phyloP scores from a whole-genome alignment of 2,113 vertebrate species.

The Geococcyx californianus region DNA sequence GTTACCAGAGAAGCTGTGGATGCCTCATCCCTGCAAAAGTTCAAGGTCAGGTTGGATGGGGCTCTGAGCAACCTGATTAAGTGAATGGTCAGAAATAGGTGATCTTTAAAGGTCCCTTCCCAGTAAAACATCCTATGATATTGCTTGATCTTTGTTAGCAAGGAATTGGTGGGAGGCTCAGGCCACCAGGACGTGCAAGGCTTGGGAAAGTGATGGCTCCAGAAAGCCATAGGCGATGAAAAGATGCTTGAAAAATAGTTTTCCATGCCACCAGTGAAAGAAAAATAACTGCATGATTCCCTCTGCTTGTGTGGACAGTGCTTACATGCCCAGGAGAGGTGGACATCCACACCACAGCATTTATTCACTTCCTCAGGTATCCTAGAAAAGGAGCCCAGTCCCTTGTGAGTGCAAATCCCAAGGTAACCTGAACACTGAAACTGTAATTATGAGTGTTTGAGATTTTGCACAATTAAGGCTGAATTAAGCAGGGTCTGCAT shows the following conservation, averaged over 20 bases:
- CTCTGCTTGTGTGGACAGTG: neutral
- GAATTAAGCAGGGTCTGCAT: neutral
- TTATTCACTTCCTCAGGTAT: neutral
- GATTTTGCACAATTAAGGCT: neutral
- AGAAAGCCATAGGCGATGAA: neutral
- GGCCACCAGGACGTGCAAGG: neutral
- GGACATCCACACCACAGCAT: neutral
- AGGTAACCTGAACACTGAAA: neutral
- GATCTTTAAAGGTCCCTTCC: neutral
- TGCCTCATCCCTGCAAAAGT: too few relatives aligned
- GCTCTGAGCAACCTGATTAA: neutral
- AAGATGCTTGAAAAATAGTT: neutral
- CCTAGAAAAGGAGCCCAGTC: neutral
- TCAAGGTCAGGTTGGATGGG: neutral
- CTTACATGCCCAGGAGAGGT: neutral
- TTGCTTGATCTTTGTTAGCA: neutral
- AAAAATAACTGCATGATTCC: neutral
- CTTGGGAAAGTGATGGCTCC: neutral
- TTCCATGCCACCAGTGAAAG: neutral
- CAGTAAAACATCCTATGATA: neutral
- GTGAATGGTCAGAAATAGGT: neutral
- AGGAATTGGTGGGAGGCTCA: neutral
- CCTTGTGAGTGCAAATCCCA: neutral
- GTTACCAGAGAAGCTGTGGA: neutral
- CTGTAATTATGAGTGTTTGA: neutral